These are phyloP conservation scores for Dendrocopos noguchii DNA, from an alignment of 2,113 vertebrate species.

Conservation along the genomic window DNA sequence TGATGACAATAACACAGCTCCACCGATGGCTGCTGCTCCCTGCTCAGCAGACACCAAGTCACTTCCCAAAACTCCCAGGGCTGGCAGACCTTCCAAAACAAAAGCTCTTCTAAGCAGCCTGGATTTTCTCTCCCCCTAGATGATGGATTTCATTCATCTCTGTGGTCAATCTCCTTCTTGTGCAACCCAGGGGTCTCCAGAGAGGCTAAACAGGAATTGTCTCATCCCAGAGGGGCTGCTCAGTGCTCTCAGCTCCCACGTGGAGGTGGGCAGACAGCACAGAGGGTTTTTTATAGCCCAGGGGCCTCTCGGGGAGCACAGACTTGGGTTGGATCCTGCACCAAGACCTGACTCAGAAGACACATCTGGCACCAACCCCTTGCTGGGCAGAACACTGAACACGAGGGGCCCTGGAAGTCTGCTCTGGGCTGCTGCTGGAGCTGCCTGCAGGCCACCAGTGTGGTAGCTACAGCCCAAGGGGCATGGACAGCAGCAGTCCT, in stretches of 20 bases:
- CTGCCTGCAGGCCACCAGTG: not conserved
- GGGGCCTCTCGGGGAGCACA: not conserved
- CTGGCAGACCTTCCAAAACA: not conserved
- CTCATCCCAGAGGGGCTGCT: conserved; percentile 36
- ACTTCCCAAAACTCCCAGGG: not conserved
- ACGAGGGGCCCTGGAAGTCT: not conserved
- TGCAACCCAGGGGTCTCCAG: not conserved
- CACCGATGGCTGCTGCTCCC: not conserved
- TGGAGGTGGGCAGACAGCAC: conserved; percentile 47
- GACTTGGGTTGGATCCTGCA: not conserved
- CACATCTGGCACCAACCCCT: not conserved
- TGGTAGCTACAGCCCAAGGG: not conserved
- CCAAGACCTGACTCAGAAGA: not conserved
- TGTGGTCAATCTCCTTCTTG: not conserved
- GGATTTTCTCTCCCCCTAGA: not conserved
- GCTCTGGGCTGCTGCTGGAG: not conserved
- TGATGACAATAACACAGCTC: conserved; percentile 47
- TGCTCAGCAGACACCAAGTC: not conserved
- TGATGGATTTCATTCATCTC: not conserved
- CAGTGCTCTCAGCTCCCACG: conserved; percentile 35
- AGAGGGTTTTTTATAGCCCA: not conserved
- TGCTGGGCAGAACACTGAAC: not conserved
- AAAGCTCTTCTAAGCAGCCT: not conserved
- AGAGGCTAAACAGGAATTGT: conserved; percentile 37
- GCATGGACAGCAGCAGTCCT: not conserved